Conservation (phyloP, 2,888 invertebrate species). For the Hyles lineata region DNA sequence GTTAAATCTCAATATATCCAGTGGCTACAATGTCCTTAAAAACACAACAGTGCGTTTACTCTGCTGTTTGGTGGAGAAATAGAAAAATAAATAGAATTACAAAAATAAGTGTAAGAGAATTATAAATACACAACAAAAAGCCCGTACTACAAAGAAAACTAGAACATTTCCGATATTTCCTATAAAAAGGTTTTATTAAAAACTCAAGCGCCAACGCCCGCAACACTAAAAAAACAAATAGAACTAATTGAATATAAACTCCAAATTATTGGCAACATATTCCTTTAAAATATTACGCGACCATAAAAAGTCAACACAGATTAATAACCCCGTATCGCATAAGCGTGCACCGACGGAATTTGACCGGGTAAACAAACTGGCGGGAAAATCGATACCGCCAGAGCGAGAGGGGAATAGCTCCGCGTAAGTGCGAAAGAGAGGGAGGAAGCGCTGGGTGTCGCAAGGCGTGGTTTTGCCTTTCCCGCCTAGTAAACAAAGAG, state of each 20-base stretch:
- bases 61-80: too few species aligned
- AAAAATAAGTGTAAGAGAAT: too few species aligned
- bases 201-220: neutral
- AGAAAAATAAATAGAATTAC: too few species aligned
- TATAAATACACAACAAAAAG: neutral
- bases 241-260: conserved; percentile 37
- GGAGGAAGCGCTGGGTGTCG: conserved; percentile 54
- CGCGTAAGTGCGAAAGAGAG: conserved; percentile 59
- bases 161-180: neutral
- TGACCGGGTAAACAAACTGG: conserved; percentile 72
- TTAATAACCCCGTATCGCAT: conserved; percentile 58
- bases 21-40: too few species aligned
- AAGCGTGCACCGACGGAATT: conserved; percentile 66
- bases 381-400: conserved; percentile 71
- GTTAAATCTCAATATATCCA: too few species aligned
- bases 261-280: conserved; percentile 32
- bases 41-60: too few species aligned
- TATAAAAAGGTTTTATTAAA: neutral
- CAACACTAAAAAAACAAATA: conserved; percentile 23
- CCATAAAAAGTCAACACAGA: conserved; percentile 62
- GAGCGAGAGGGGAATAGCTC: conserved; percentile 54
- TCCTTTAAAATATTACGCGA: conserved; percentile 53
- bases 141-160: neutral
- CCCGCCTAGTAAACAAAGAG: conserved; percentile 63
- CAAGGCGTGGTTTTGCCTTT: conserved; percentile 69